phyloP scores from a whole-genome alignment of 2,797 vertebrate genomes.

The Glossophaga mutica region DNA sequence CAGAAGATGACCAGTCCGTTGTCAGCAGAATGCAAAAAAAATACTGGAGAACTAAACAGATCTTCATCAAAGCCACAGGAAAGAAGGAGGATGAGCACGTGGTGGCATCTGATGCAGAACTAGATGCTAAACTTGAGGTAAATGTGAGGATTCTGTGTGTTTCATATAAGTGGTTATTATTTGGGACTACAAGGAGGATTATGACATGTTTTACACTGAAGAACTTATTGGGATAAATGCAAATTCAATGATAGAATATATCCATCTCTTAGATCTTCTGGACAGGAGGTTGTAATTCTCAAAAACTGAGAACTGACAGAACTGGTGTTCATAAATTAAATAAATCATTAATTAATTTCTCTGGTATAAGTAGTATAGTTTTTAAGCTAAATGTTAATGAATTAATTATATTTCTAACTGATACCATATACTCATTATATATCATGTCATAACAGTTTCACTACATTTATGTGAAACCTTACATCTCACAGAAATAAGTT shows the following conservation, averaged over 20 bases:
- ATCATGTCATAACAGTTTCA: not conserved
- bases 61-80: slow-evolving; percentile 89
- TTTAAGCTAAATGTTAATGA: slow-evolving; percentile 12
- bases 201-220: not conserved
- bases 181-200: not conserved
- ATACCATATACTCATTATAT: not conserved
- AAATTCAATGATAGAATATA: not conserved
- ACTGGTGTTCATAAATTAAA: not conserved
- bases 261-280: not conserved
- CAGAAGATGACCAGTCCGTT: slow-evolving; percentile 85
- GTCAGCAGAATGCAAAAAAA: slow-evolving; percentile 91
- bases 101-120: slow-evolving; percentile 88
- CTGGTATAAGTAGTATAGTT: not conserved
- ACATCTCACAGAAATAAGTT: not conserved
- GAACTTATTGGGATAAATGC: not conserved
- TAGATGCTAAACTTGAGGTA: slow-evolving; percentile 89
- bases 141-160: not conserved
- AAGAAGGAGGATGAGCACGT: slow-evolving; percentile 91
- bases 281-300: not conserved
- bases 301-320: not conserved
- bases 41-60: slow-evolving; percentile 91
- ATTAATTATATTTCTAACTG: not conserved
- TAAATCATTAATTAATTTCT: slow-evolving; percentile 13
- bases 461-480: not conserved
- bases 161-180: not conserved